Evolutionary conservation across 2,797 vertebrate species (phyloP), one percentile per base, ranked within the genome.

Genomic region (Danio choprae): DNA sequence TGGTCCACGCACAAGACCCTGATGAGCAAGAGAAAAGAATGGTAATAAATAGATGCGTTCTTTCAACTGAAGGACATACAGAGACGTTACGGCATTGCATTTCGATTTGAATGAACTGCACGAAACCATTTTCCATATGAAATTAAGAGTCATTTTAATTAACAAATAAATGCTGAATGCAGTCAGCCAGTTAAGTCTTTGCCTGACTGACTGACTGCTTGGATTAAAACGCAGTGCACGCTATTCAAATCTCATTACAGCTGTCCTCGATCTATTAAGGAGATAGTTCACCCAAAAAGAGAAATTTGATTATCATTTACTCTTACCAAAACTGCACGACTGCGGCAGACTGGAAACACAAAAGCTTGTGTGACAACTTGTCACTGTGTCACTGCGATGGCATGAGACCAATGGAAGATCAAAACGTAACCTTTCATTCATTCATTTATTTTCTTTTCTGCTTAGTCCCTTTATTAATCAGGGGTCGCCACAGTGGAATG

Each of bases 1-100:
- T 76, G 40, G 77, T 83, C 18, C 75, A 40, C 8, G 83, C 81
- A 67, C 59, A 83, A 46, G 79, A 84, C 53, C 22, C 78, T 73
- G 85, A 77, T 83, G 81, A 84, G 83, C 16, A 8, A 18, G 55
- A 44, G 53, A 7, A 22, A 44, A 16, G 51, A 18, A 18, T 5
- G 2, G 65, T 50, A 59, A 40, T 70, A 62, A 16, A 78, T 50
- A 70, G 65, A 70, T 22, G 16, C 70, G 40, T 70, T 56, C n/a
- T 59, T 69, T 48, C 53, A 41, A 51, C 13, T 41, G 40, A 77
- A 77, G 46, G 36, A 50, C 53, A 77, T 48, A 20, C 3, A 6
- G 5, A 11, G 18, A 16, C 8, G 41, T 62, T 29, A 51, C 2
- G 70, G 53, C 1, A 9, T 12, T 7, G 44, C 44, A 4, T 4